Conservation (phyloP, 2,797 vertebrate species). For the Scolopax bukidnonensis region DNA sequence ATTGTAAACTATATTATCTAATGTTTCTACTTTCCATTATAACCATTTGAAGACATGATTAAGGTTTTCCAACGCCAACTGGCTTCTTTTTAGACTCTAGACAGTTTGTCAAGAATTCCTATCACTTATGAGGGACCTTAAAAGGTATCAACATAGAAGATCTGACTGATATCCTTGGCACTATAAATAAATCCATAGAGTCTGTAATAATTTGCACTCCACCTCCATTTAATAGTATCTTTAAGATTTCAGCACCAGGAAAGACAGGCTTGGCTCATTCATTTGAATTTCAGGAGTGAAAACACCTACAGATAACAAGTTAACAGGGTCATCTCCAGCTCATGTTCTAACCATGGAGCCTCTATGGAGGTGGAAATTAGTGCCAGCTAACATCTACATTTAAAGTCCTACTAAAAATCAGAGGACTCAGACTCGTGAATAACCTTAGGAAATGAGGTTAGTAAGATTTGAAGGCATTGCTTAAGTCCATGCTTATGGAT, state of each 20-base stretch:
- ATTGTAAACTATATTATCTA: background rate
- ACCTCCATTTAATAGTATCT: background rate
- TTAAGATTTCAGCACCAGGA: background rate
- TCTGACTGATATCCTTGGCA: background rate
- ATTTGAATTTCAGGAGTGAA: background rate
- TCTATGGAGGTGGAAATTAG: background rate
- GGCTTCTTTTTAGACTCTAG: background rate
- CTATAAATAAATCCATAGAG: background rate
- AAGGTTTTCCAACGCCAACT: background rate
- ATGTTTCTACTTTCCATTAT: constrained; percentile 9
- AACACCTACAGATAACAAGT: background rate
- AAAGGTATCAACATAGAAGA: background rate
- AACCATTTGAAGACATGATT: background rate
- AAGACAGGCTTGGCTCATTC: background rate
- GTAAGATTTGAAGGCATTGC: background rate
- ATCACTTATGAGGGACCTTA: background rate
- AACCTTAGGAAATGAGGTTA: background rate
- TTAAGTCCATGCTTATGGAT: background rate
- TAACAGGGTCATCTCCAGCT: background rate
- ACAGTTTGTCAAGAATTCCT: constrained; percentile 18
- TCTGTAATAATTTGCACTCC: background rate
- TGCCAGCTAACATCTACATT: background rate
- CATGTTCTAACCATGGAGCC: background rate
- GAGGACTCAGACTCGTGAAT: background rate
- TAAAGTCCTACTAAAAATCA: background rate